phyloP scores from a whole-genome alignment of 30 jellyfish, hydroid and myxozoan genomes.

The Aurelia sp. region DNA sequence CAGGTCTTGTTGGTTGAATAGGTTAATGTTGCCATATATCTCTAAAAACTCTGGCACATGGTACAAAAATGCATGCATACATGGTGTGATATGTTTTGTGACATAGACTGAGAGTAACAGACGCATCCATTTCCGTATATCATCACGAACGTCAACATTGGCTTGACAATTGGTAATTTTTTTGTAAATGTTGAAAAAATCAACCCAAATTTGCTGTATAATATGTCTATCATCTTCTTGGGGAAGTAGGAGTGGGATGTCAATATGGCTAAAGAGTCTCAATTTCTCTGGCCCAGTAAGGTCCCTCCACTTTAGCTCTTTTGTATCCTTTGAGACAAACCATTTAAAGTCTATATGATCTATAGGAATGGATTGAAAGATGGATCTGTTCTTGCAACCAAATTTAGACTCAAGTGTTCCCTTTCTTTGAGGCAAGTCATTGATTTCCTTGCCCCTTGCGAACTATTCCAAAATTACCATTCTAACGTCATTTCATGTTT shows the following conservation, averaged over 20 bases:
- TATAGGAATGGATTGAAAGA: constrained; percentile 21
- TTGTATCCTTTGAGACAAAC: not conserved
- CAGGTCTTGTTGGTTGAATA: constrained; percentile 23
- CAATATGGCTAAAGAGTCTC: not conserved
- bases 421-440: not conserved
- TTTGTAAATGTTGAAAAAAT: constrained; percentile 1
- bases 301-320: constrained; percentile 10
- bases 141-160: not conserved
- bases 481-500: not conserved
- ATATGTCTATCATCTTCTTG: not conserved
- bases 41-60: constrained; percentile 25
- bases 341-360: constrained; percentile 5
- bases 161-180: not conserved
- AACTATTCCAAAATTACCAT: constrained; percentile 16
- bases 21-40: constrained; percentile 1
- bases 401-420: not conserved
- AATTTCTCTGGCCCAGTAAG: constrained; percentile 62
- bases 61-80: constrained; percentile 17
- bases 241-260: constrained; percentile 25
- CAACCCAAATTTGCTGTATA: constrained; percentile 39
- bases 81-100: constrained; percentile 31
- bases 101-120: not conserved
- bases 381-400: constrained; percentile 27
- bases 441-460: not conserved
- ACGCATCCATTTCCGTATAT: not conserved